Evolutionary conservation across 2,113 vertebrate species (phyloP), one percentile per base, ranked within the genome.

Genomic region (Dinomys branickii): DNA sequence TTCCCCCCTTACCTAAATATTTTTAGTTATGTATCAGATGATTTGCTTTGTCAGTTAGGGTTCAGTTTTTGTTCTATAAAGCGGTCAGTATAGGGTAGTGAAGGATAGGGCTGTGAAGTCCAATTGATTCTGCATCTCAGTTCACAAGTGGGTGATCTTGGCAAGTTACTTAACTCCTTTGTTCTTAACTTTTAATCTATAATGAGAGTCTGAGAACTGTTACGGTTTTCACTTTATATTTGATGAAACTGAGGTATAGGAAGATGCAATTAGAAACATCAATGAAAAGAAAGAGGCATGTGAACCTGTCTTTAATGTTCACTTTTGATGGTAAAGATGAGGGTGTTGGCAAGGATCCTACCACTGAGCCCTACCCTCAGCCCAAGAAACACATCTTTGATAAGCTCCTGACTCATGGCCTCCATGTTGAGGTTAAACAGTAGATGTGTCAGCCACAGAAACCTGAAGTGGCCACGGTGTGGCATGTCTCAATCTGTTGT

Each of bases 211-310:
- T 33, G 65, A 69, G 67, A 80, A 56, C 65, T 82, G 6, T 82
- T 97, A 41, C 41, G 58, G 89, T 94, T 3, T 59, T 1, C 52
- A 91, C 67, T 95, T 91, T 95, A 41, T 80, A 44, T 92, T 88
- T 95, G 84, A 67, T 88, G 41, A 95, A 94, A 85, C 56, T 78
- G 35, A 90, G 65, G 22, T 59, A 71, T 7, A 90, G 73, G 38
- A n/a, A 94, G 85, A 88, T 88, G 78, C 91, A 63, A 71, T 90
- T 85, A 81, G 85, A 90, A 93, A 56, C 28, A 41, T 50, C n/a
- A 92, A 11, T 81, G 87, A 86, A 56, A 52, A 41, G 38, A 96
- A 50, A 92, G 7, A 92, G 88, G 90, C 14, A 58, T 35, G 30
- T n/a, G 84, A 26, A 22, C 61, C 33, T 50, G 38, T 85, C 59